Evolutionary conservation across 1,140 invertebrate species (phyloP).

Genomic region (Anoplolepis gracilipes): DNA sequence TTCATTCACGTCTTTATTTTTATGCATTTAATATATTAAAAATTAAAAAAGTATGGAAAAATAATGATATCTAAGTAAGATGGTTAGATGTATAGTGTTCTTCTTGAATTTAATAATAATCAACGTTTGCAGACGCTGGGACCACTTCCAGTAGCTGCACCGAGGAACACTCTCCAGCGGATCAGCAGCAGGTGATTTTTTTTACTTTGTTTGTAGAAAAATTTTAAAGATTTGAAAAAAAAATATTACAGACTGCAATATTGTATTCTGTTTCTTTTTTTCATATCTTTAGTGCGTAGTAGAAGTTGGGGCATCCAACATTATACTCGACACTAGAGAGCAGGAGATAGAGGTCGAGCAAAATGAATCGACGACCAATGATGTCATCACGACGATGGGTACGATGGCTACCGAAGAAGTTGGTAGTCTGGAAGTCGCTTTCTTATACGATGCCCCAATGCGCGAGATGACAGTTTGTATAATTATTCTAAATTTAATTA

Average conservation of each 20-base stretch:
- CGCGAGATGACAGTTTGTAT: slow-evolving; percentile 92
- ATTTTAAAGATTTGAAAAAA: background rate
- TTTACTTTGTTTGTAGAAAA: background rate
- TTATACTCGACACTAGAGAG: slow-evolving; percentile 81
- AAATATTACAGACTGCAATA: background rate
- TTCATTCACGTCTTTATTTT: too few species aligned
- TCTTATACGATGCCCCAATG: slow-evolving; percentile 95
- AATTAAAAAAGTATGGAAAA: too few species aligned
- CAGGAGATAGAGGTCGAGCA: slow-evolving; percentile 81
- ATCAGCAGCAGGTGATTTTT: slow-evolving; percentile 81
- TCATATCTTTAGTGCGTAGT: slow-evolving; percentile 80
- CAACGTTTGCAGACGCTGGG: slow-evolving; percentile 72
- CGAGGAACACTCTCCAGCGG: slow-evolving; percentile 78
- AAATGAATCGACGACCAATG: slow-evolving; percentile 76
- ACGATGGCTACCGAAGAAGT: slow-evolving; percentile 85
- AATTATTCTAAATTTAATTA: background rate
- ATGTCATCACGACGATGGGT: slow-evolving; percentile 79
- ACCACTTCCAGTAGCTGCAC: slow-evolving; percentile 75
- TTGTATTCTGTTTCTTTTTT: background rate
- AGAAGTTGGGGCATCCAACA: slow-evolving; percentile 80
- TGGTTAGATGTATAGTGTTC: background rate
- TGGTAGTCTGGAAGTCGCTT: slow-evolving; percentile 93
- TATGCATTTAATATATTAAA: too few species aligned
- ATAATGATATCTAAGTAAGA: too few species aligned
- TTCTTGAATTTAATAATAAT: slow-evolving; percentile 1